A percentile compares a stretch with the other conserved stretches of the same genome.
These are phyloP conservation scores for Omphaloscelis lunosa DNA, from an alignment of 2,888 invertebrate species.

Conservation along the genomic window DNA sequence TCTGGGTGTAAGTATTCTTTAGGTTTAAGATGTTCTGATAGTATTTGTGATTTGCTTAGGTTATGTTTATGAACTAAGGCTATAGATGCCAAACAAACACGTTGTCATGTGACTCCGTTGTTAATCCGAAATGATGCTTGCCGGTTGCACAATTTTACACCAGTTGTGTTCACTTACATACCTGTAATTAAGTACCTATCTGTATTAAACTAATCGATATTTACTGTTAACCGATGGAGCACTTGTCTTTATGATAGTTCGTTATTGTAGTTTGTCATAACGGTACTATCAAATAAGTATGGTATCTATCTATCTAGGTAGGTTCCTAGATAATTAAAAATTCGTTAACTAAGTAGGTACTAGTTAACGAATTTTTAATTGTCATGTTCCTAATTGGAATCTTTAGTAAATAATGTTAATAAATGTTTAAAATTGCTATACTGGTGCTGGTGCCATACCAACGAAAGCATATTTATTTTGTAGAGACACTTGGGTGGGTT, in stretches of 20 bases:
- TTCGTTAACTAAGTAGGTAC: background rate
- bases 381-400: conserved; percentile 16
- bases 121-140: conserved; percentile 17
- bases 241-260: background rate
- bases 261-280: background rate
- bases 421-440: background rate
- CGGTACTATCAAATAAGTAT: conserved; percentile 1
- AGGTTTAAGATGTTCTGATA: background rate
- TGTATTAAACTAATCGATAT: background rate
- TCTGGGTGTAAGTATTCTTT: conserved; percentile 79
- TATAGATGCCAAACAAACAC: conserved; percentile 45
- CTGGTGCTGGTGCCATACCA: background rate
- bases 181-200: background rate
- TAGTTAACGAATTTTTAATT: conserved; percentile 42
- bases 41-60: conserved; percentile 6
- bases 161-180: background rate
- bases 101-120: conserved; percentile 49
- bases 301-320: background rate
- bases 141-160: conserved; percentile 44
- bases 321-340: too few relatives aligned
- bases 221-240: background rate
- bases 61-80: conserved; percentile 50
- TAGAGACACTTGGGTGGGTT: conserved; percentile 10
- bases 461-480: background rate
- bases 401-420: background rate